These are phyloP conservation scores for Andrena minutula DNA, from an alignment of 2,888 invertebrate genomes.

Conservation along the genomic window DNA sequence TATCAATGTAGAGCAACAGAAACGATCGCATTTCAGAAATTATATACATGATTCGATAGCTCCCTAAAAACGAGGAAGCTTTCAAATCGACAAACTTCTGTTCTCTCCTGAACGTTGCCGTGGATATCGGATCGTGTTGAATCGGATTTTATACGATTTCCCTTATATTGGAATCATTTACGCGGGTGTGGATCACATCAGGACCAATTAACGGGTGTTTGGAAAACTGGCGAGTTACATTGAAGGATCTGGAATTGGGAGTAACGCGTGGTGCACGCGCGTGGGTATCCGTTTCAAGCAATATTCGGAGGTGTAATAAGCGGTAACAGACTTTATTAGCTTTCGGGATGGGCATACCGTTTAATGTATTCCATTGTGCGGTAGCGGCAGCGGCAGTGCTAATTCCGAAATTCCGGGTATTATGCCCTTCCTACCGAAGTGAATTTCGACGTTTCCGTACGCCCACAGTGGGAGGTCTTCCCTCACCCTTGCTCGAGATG, in stretches of 20 bases:
- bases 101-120: no score
- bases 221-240: conserved; percentile 19
- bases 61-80: no score
- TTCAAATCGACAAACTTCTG: no score
- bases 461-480: conserved; percentile 48
- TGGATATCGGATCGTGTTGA: neutral
- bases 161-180: neutral
- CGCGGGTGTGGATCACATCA: neutral
- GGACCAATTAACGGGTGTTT: neutral
- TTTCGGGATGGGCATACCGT: conserved; percentile 74
- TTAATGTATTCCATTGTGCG: conserved; percentile 81
- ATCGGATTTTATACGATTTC: neutral
- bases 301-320: conserved; percentile 75
- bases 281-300: conserved; percentile 67
- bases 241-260: neutral
- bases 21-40: no score
- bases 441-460: conserved; percentile 78
- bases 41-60: no score
- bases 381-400: conserved; percentile 69
- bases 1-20: no score
- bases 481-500: conserved; percentile 4
- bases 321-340: conserved; percentile 80
- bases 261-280: conserved; percentile 24
- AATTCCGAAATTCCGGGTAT: conserved; percentile 78
- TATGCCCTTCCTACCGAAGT: conserved; percentile 73